Percentiles rank a stretch among this genome's conserved stretches.
Evolutionary conservation across 2,797 vertebrate genomes (phyloP).

Genomic region (Coregonus ussuriensis): DNA sequence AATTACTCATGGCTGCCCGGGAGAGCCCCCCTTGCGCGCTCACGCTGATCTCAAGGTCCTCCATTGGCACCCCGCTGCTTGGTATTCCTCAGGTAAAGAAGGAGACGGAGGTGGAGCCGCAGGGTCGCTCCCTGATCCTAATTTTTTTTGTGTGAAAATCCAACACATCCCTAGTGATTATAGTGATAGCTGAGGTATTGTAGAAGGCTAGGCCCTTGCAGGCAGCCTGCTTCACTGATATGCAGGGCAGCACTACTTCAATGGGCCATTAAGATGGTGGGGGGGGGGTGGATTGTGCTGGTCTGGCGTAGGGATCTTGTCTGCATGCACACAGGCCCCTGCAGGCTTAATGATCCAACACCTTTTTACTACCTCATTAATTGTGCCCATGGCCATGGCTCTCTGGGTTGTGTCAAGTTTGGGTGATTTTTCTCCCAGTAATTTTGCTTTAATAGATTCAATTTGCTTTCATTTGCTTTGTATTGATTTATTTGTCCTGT

Average conservation of each 20-base stretch:
- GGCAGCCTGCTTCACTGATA: not conserved
- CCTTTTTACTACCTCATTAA: constrained; percentile 65
- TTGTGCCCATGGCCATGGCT: constrained; percentile 54
- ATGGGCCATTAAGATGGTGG: constrained; percentile 8
- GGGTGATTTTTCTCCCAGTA: constrained; percentile 48
- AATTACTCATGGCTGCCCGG: constrained; percentile 73
- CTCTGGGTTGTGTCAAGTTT: constrained; percentile 40
- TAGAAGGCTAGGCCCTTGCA: constrained; percentile 34
- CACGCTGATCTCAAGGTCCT: constrained; percentile 60
- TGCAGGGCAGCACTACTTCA: not conserved
- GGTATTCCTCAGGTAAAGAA: constrained; percentile 61
- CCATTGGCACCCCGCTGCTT: constrained; percentile 44
- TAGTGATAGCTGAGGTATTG: constrained; percentile 39
- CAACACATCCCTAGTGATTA: constrained; percentile 48
- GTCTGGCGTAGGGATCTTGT: constrained; percentile 47
- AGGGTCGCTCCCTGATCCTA: constrained; percentile 13
- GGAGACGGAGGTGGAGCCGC: not conserved
- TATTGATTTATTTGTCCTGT: constrained; percentile 76
- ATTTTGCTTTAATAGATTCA: constrained; percentile 74
- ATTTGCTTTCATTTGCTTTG: constrained; percentile 76
- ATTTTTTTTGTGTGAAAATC: constrained; percentile 29
- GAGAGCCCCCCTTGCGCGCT: constrained; percentile 52
- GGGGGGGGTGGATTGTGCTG: constrained; percentile 44
- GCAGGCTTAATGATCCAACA: constrained; percentile 67
- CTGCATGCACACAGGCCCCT: constrained; percentile 33